Base-by-base conservation (phyloP, 2,113 vertebrate genomes). In the Pomatorhinus ruficollis region DNA sequence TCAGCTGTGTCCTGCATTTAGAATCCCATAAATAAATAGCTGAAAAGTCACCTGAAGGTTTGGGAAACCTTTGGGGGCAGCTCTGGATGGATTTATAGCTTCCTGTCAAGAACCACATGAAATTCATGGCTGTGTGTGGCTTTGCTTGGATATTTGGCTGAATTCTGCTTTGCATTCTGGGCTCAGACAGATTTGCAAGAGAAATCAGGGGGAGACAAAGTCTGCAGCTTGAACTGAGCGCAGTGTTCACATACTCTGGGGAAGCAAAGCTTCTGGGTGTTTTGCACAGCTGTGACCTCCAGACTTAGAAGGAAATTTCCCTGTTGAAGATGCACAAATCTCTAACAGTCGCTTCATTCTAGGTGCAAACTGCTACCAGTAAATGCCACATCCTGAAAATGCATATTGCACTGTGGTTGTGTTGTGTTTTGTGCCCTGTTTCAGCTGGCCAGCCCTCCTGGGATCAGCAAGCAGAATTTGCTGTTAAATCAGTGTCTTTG, bases 401-500 rank as follows among this genome's bases (percentile, higher is more conserved):
- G 35, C n/a, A 11, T 35, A 35, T 80, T 93, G 45, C 45, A 5
- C 59, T 25, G 63, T 16, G 21, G 45, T 37, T 2, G 2, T 11
- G 63, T 52, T 40, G 3, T 10, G 50, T 63, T 49, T 9, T 79
- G 25, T 60, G 76, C 56, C 30, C 44, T 2, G 3, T 49, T 90
- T 52, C 77, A 60, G 69, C 69, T 84, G 86, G 44, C 23, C 75
- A 42, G 40, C 52, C 60, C 77, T 79, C 52, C 80, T 53, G 86
- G 37, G 80, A 45, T 71, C 11, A 3, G 40, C 50, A 50, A 49
- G 65, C 61, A 90, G 72, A 60, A 69, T 79, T 75, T 71, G 76
- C 85, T 71, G 60, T 78, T 75, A 78, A 94, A 92, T 92, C 77
- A 71, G 71, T 42, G 64, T 54, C 42, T 92, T 77, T 91, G 81